Conservation (phyloP, 2,888 invertebrate species). For the Parnassius orleans region DNA sequence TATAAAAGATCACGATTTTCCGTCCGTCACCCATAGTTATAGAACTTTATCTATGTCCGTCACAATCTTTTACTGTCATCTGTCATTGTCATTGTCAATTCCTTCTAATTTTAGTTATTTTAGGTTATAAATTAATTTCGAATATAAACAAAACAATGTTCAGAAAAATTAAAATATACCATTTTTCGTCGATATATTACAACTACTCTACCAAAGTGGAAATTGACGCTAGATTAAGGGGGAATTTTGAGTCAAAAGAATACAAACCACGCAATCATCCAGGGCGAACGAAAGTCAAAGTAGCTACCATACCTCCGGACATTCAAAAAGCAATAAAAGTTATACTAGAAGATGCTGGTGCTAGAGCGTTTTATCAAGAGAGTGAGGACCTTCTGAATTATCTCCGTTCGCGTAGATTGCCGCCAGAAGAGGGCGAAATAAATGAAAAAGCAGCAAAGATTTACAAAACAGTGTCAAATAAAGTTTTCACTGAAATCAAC, state of each 20-base stretch:
- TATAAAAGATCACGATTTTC: no score
- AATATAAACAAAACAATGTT: slow-evolving; percentile 51
- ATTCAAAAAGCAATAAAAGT: slow-evolving; percentile 80
- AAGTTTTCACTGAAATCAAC: slow-evolving; percentile 46
- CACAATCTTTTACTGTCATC: no score
- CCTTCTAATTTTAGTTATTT: slow-evolving; percentile 12
- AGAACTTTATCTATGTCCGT: no score
- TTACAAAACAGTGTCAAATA: slow-evolving; percentile 56
- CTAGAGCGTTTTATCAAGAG: slow-evolving; percentile 77
- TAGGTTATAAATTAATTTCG: slow-evolving; percentile 19
- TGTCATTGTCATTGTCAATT: no score
- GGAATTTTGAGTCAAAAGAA: slow-evolving; percentile 72
- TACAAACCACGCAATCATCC: slow-evolving; percentile 87
- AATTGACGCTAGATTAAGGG: slow-evolving; percentile 72
- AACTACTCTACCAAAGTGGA: slow-evolving; percentile 66
- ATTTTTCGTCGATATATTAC: slow-evolving; percentile 41
- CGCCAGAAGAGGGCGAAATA: slow-evolving; percentile 82
- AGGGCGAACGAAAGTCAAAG: slow-evolving; percentile 81
- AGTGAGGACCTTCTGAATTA: slow-evolving; percentile 80
- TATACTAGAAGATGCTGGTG: slow-evolving; percentile 80
- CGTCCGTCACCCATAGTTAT: no score
- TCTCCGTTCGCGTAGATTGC: slow-evolving; percentile 83
- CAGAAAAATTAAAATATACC: slow-evolving; percentile 53
- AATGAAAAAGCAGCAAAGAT: slow-evolving; percentile 65
- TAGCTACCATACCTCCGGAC: slow-evolving; percentile 80